Evolutionary conservation across 2,797 vertebrate species (phyloP), one percentile per base, ranked within the genome.

Genomic region (Anomalospiza imberbis): DNA sequence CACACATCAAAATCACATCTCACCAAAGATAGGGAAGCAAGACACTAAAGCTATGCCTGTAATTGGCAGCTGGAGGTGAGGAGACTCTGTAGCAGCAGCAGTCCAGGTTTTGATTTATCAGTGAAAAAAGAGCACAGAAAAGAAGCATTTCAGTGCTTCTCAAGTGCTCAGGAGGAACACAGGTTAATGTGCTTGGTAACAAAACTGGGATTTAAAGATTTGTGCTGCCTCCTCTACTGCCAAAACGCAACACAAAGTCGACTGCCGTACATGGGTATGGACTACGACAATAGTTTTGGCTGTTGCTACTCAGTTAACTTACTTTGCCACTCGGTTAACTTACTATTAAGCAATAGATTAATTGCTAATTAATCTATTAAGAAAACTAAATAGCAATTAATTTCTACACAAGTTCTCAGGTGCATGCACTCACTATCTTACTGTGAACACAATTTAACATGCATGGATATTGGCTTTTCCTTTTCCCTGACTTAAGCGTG

Each of bases 201-300:
- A 83, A 82, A 77, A 36, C 11, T 7, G 13, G 5, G 31, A 66
- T 82, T 73, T 36, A 40, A 85, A 65, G 20, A 28, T 54, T 50
- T 68, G 18, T 18, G 10, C 7, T 10, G 4, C 12, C 12, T 77
- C 16, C 34, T 80, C 54, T 58, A 13, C 24, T 26, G 28, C 28
- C 29, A 51, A 79, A 89, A 53, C 10, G 4, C 10, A 50, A 14
- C 48, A 14, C 4, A 3, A 65, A 26, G 20, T 54, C 40, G 28
- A 76, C 19, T 13, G 4, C 50, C 54, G 5, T 2, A 10, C 26
- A 54, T 0, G 0, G 7, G 8, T 54, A 12, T 38, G 28, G 16
- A 21, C 32, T 2, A 4, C 70, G 29, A 51, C 21, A n/a, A 1
- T 2, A 26, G 9, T 16, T 67, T 58, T 72, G 54, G 32, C 29